These are phyloP conservation scores for Bungarus multicinctus DNA, from an alignment of 2,113 vertebrate species.

Conservation along the genomic window DNA sequence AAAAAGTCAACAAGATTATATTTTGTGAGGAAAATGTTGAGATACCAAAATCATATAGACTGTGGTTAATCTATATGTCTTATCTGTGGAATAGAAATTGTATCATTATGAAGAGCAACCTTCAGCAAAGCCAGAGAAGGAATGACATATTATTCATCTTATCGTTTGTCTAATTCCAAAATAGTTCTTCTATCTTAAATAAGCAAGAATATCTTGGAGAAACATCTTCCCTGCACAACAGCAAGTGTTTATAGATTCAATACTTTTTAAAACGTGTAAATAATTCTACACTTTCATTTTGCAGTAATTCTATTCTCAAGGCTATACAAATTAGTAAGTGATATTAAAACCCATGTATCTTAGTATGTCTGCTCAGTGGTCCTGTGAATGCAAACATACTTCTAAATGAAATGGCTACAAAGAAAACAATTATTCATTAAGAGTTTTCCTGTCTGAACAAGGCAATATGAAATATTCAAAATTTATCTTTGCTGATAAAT, in stretches of 20 bases:
- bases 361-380: background rate
- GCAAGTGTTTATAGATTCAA: background rate
- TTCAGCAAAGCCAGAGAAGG: background rate
- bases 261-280: background rate
- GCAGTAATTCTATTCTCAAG: background rate
- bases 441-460: background rate
- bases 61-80: constrained; percentile 16
- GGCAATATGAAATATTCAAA: background rate
- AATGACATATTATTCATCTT: constrained; percentile 2
- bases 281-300: background rate
- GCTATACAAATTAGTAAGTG: background rate
- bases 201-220: constrained; percentile 26
- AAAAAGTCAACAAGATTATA: constrained; percentile 24
- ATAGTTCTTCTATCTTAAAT: constrained; percentile 44
- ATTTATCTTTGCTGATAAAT: background rate
- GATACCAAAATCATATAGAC: constrained; percentile 11
- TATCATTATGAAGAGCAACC: constrained; percentile 21
- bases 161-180: constrained; percentile 35
- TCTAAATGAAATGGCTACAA: background rate
- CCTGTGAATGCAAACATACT: background rate
- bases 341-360: background rate
- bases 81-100: constrained; percentile 27
- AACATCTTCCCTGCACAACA: background rate
- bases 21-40: constrained; percentile 40
- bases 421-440: background rate